Conservation (phyloP, 2,113 vertebrate species). For the Engystomops pustulosus region DNA sequence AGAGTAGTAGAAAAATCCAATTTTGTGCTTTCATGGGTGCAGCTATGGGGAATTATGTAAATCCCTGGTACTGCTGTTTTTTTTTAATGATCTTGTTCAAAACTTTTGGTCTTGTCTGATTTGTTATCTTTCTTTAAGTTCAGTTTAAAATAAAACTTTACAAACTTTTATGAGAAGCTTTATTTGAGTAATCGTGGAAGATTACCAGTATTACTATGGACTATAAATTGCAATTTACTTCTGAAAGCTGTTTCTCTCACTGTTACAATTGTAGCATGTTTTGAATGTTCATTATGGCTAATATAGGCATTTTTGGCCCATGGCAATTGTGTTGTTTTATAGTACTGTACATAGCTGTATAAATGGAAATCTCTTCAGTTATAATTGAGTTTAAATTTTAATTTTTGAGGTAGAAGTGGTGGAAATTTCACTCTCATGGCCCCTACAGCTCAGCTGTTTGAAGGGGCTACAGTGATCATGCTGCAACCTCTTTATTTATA, state of each 20-base stretch:
- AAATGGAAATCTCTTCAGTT: neutral
- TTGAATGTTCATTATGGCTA: neutral
- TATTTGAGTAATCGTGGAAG: constrained; percentile 2
- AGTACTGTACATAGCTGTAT: constrained; percentile 4
- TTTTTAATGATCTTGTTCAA: no score
- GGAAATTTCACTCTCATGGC: no score
- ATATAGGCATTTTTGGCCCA: neutral
- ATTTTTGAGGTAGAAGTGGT: no score
- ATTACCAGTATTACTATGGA: neutral
- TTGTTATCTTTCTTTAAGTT: neutral
- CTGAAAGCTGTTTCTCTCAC: neutral
- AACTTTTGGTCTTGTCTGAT: no score
- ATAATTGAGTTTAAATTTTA: no score
- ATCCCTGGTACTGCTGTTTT: no score
- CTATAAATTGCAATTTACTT: constrained; percentile 6
- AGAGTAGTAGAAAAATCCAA: no score
- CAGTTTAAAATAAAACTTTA: neutral
- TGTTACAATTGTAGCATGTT: neutral
- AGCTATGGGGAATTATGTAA: no score
- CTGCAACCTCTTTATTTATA: no score
- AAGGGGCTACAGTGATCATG: no score
- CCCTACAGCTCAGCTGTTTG: no score
- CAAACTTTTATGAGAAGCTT: neutral
- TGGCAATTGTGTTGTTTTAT: constrained; percentile 16
- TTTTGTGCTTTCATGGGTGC: no score